A percentile compares a stretch with the other conserved stretches of the same genome.
These are phyloP conservation scores for Camponotus pennsylvanicus DNA, from an alignment of 1,140 invertebrate genomes.

Conservation along the genomic window DNA sequence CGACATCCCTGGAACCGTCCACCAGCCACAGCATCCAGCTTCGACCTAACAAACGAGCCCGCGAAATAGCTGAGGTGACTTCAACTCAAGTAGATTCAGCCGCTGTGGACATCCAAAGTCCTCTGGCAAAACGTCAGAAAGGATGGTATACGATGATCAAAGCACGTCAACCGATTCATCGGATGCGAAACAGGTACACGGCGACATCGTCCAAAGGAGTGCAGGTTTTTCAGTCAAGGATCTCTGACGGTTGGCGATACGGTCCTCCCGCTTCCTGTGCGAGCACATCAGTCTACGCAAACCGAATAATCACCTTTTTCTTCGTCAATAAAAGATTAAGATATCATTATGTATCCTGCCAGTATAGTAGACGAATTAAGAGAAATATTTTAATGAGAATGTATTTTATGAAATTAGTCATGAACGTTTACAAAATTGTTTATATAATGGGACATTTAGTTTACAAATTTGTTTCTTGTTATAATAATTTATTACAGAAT, in stretches of 20 bases:
- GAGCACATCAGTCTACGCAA: conserved; percentile 61
- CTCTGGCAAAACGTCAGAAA: conserved; percentile 57
- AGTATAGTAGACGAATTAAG: no score
- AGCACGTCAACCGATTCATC: conserved; percentile 53
- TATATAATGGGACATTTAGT: no score
- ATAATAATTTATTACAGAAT: no score
- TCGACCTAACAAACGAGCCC: conserved; percentile 56
- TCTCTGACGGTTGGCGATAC: conserved; percentile 70
- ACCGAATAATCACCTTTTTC: background rate
- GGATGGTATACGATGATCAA: conserved; percentile 65
- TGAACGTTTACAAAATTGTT: no score
- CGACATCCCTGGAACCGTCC: background rate
- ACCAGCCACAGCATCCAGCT: background rate
- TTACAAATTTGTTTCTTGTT: no score
- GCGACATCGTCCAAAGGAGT: conserved; percentile 53
- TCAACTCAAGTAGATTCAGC: background rate
- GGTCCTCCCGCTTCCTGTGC: conserved; percentile 66
- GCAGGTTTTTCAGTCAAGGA: conserved; percentile 70
- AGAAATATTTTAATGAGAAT: no score
- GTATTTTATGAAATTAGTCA: no score
- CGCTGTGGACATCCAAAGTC: conserved; percentile 25
- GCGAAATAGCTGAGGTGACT: conserved; percentile 32
- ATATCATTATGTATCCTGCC: background rate
- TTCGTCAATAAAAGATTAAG: background rate
- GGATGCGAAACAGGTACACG: conserved; percentile 44